Conservation (phyloP, 1,140 invertebrate genomes). For the Mylabris phalerata region DNA sequence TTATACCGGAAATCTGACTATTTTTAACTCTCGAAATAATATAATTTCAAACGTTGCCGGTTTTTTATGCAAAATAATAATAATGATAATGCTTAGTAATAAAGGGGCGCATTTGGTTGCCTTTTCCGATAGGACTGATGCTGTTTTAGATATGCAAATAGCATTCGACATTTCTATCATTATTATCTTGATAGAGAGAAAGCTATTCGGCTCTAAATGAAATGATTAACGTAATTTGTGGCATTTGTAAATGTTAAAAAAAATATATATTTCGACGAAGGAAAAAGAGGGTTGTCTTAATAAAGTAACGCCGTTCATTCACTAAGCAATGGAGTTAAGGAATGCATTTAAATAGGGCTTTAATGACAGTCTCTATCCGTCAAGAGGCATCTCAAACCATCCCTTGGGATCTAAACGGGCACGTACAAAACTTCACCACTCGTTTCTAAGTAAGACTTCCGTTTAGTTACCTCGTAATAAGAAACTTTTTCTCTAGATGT, state of each 20-base stretch:
- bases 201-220: too few relatives aligned
- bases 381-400: conserved; percentile 28
- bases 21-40: too few relatives aligned
- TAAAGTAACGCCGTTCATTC: conserved; percentile 9
- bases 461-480: conserved; percentile 7
- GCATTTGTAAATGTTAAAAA: neutral
- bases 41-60: too few relatives aligned
- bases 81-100: too few relatives aligned
- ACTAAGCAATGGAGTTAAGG: conserved; percentile 27
- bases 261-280: too few relatives aligned
- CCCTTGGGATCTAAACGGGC: conserved; percentile 16
- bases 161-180: too few relatives aligned
- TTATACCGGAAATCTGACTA: too few relatives aligned
- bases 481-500: neutral
- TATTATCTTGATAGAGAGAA: too few relatives aligned
- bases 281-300: conserved; percentile 2
- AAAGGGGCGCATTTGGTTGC: too few relatives aligned
- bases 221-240: conserved; percentile 16
- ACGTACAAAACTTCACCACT: conserved; percentile 20
- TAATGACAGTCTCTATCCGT: conserved; percentile 32
- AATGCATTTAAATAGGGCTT: conserved; percentile 35
- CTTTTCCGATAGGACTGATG: too few relatives aligned
- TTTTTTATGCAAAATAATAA: too few relatives aligned
- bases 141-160: too few relatives aligned
- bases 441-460: conserved; percentile 18